phyloP scores from a whole-genome alignment of 1,140 invertebrate species.

The Anoplophora glabripennis region DNA sequence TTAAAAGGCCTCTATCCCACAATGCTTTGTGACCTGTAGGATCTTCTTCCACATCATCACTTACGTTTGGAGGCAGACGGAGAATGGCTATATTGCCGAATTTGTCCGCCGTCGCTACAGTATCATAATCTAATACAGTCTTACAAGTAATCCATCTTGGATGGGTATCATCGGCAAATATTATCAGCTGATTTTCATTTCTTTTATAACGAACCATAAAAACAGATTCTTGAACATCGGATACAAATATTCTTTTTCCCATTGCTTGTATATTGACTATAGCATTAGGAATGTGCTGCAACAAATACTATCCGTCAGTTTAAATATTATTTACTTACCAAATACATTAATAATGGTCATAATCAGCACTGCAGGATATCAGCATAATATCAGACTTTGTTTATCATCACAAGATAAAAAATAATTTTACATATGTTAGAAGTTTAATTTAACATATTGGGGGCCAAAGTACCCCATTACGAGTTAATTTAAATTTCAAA shows the following conservation, averaged over 20 bases:
- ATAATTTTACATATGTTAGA: no score
- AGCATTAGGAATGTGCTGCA: conserved; percentile 89
- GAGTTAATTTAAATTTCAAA: no score
- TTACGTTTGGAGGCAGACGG: conserved; percentile 83
- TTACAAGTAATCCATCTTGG: conserved; percentile 94
- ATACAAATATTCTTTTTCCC: conserved; percentile 90
- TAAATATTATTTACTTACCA: background rate
- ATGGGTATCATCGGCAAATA: conserved; percentile 97
- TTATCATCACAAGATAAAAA: conserved; percentile 26
- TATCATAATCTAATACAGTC: conserved; percentile 94
- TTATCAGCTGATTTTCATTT: conserved; percentile 94
- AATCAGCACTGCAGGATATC: conserved; percentile 46
- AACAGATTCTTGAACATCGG: conserved; percentile 96
- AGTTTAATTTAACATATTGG: no score
- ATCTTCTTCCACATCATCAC: conserved; percentile 98
- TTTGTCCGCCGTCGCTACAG: conserved; percentile 94
- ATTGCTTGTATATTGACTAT: conserved; percentile 92
- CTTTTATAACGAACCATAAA: conserved; percentile 95
- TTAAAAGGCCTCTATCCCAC: conserved; percentile 82
- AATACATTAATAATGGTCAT: background rate
- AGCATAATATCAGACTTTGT: conserved; percentile 22
- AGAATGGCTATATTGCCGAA: conserved; percentile 97
- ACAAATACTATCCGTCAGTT: conserved; percentile 6
- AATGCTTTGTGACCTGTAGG: conserved; percentile 97
- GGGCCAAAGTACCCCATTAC: no score